Base-by-base conservation (phyloP, 2,113 vertebrate species). In the Athene noctua region DNA sequence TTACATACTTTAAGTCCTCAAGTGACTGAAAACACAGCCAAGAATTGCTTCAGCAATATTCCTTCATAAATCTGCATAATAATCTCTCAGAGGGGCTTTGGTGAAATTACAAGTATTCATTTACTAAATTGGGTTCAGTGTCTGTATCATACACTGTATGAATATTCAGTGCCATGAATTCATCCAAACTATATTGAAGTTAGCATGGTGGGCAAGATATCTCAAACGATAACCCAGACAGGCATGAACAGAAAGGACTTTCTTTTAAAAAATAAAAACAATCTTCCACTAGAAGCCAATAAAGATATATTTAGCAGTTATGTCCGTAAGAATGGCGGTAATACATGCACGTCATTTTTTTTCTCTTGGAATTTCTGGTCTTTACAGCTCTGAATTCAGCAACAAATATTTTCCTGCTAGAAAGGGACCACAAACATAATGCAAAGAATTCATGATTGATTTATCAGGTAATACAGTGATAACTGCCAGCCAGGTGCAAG, bases 101-200 rank as follows among this genome's bases (percentile, higher is more conserved):
- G 97, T 98, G 97, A 98, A 98, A 98, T 98, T 98, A 98, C 98
- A 98, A 98, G 97, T 98, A 98, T 98, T 98, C 98, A 98, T 98
- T 98, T 98, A 98, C 98, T 98, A 98, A 98, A 98, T 98, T 98
- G 98, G 97, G 98, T 98, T 98, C 97, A 97, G 97, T 97, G 98
- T 98, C 97, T 98, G 96, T 98, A 98, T 98, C 97, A 96, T 96
- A 98, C 34, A 17, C 96, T 11, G 5, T 93, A 98, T 98, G 98
- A 98, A 98, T 98, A 98, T 98, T 98, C 98, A 98, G 95, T 74
- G 65, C 87, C 63, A 89, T 87, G 96, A 97, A 97, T 95, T 92
- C 88, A 96, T 96, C 94, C 94, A 88, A 98, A 93, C 90, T 97
- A 96, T 96, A 96, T 87, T 88, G 95, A 97, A 98, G 96, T 96